phyloP scores from a whole-genome alignment of 2,888 invertebrate species.

The Drosophila emarginata region DNA sequence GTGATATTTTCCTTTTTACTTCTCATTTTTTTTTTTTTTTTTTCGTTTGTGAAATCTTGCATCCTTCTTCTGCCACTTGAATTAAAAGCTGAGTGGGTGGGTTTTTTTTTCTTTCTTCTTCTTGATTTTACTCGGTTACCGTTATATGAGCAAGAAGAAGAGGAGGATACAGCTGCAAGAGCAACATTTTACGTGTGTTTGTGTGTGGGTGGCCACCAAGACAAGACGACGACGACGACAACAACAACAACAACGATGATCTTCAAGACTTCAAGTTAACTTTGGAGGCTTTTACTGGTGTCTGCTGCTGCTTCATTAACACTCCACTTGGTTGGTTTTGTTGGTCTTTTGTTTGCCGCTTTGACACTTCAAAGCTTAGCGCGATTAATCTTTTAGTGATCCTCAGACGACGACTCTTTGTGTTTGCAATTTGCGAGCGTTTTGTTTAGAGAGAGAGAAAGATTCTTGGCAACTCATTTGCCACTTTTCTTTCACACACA shows the following conservation, averaged over 20 bases:
- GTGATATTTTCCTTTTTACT: slow-evolving; percentile 18
- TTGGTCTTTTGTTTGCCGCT: slow-evolving; percentile 47
- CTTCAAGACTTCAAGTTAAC: background rate
- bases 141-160: slow-evolving; percentile 10
- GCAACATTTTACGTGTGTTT: background rate
- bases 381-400: slow-evolving; percentile 57
- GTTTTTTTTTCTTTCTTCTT: slow-evolving; percentile 8
- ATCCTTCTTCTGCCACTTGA: slow-evolving; percentile 10
- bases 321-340: slow-evolving; percentile 32
- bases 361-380: slow-evolving; percentile 60
- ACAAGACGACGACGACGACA: background rate
- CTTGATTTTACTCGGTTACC: background rate
- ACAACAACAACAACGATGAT: background rate
- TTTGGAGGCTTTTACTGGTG: background rate
- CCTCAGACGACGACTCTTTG: slow-evolving; percentile 25
- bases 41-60: slow-evolving; percentile 22
- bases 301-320: slow-evolving; percentile 55
- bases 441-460: slow-evolving; percentile 29
- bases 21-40: background rate
- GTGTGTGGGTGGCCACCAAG: slow-evolving; percentile 40
- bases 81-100: slow-evolving; percentile 55
- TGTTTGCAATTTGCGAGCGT: slow-evolving; percentile 55
- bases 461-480: slow-evolving; percentile 47
- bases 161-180: background rate
- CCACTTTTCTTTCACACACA: slow-evolving; percentile 47